These are phyloP conservation scores for Florisuga fusca DNA, from an alignment of 2,797 vertebrate genomes.

Conservation along the genomic window DNA sequence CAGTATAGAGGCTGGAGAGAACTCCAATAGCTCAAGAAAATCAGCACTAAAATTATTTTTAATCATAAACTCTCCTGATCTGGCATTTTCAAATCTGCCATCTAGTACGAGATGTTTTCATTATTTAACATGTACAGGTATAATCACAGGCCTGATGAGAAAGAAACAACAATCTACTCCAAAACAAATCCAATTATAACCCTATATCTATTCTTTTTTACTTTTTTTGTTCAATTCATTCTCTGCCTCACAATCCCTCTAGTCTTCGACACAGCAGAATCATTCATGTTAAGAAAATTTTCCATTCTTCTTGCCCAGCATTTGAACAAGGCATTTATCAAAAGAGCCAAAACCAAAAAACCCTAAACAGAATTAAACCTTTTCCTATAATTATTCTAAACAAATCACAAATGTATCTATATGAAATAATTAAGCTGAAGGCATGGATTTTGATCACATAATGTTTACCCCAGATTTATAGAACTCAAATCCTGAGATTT, in stretches of 20 bases:
- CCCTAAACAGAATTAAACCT: neutral
- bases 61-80: neutral
- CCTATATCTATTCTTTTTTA: neutral
- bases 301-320: neutral
- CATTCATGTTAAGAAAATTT: neutral
- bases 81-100: neutral
- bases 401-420: neutral
- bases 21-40: neutral
- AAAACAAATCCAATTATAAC: neutral
- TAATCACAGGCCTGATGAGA: neutral
- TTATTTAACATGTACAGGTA: neutral
- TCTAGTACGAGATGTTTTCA: neutral
- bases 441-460: conserved; percentile 19
- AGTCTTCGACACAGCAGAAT: neutral
- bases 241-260: neutral
- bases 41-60: neutral
- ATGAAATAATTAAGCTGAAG: neutral
- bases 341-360: neutral
- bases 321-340: neutral
- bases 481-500: conserved; percentile 54
- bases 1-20: neutral
- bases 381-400: neutral
- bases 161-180: neutral
- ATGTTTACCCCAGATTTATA: neutral
- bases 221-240: neutral